These are phyloP conservation scores for Macrostomum lignano DNA, from an alignment of 1,140 invertebrate species.

Conservation along the genomic window DNA sequence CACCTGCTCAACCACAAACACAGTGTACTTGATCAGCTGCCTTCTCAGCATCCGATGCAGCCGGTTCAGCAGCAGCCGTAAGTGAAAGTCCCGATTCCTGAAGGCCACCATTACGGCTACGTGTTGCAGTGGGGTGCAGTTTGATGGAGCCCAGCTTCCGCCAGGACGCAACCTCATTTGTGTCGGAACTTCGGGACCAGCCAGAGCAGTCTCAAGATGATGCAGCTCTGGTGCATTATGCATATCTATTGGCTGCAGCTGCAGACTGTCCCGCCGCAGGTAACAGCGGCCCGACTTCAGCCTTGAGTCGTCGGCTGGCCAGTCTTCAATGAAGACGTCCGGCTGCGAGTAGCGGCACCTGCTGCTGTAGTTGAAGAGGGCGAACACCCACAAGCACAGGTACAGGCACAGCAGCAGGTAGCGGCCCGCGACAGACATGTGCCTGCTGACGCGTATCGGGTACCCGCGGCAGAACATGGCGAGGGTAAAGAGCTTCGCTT, in stretches of 20 bases:
- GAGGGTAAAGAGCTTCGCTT: no score
- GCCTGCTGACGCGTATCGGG: no score
- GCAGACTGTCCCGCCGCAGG: background rate
- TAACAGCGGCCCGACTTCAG: slow-evolving; percentile 21
- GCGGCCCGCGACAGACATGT: no score
- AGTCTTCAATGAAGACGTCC: slow-evolving; percentile 11
- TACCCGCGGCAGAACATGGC: no score
- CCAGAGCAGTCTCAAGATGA: slow-evolving; percentile 28
- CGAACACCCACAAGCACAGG: slow-evolving; percentile 9
- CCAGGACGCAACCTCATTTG: slow-evolving; percentile 35
- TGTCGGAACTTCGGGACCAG: no score
- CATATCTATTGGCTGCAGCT: background rate
- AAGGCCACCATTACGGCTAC: slow-evolving; percentile 27
- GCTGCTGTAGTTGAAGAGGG: slow-evolving; percentile 12
- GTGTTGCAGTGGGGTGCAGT: slow-evolving; percentile 40
- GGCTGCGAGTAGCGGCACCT: slow-evolving; percentile 12
- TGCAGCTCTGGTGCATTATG: slow-evolving; percentile 16
- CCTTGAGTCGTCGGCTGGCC: no score
- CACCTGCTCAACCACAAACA: no score
- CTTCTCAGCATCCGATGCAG: slow-evolving; percentile 18
- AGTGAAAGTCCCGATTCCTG: slow-evolving; percentile 24
- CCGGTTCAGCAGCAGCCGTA: slow-evolving; percentile 15
- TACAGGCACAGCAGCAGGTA: background rate
- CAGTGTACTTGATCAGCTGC: no score
- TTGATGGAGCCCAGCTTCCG: slow-evolving; percentile 40